Evolutionary conservation across 2,113 vertebrate genomes (phyloP).

Genomic region (Syrmaticus mikado): DNA sequence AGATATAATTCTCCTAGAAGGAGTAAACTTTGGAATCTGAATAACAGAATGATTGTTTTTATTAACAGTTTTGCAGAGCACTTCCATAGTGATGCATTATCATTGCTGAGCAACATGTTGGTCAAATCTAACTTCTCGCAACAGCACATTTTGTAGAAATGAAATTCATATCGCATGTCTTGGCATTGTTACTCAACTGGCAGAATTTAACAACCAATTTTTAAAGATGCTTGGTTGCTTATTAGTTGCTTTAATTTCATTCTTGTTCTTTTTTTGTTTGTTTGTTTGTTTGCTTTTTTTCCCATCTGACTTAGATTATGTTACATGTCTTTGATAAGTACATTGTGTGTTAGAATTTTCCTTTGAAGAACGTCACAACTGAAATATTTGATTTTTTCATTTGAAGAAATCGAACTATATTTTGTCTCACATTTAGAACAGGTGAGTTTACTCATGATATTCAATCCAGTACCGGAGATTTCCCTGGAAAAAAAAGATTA

Average conservation of each 20-base stretch:
- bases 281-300: neutral
- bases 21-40: neutral
- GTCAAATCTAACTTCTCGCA: neutral
- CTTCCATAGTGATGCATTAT: neutral
- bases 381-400: neutral
- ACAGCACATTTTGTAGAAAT: neutral
- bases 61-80: neutral
- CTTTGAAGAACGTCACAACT: neutral
- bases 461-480: neutral
- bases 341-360: neutral
- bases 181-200: neutral
- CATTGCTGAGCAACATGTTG: neutral
- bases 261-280: neutral
- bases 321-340: neutral
- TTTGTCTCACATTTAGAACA: neutral
- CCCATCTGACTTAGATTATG: neutral
- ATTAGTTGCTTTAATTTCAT: neutral
- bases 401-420: neutral
- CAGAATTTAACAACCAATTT: neutral
- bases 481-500: neutral
- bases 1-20: neutral
- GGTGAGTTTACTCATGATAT: neutral
- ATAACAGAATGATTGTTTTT: neutral
- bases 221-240: neutral
- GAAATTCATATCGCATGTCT: neutral